Conservation (phyloP, 2,797 vertebrate species). For the Corythornis leucogaster region DNA sequence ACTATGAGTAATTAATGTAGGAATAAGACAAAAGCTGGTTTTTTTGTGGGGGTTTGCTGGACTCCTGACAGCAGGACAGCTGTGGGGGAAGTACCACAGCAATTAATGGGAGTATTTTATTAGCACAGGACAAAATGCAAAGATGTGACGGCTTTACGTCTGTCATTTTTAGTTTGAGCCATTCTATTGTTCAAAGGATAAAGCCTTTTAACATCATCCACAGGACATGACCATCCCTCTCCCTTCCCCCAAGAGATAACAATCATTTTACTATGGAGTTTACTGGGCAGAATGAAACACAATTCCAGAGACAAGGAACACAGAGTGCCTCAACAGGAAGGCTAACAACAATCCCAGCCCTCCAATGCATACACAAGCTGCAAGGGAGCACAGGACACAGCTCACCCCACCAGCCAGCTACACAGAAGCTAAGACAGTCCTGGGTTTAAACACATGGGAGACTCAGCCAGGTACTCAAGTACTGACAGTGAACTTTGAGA, state of each 20-base stretch:
- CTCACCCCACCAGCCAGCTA: neutral
- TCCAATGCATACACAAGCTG: neutral
- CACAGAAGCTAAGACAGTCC: fast-evolving
- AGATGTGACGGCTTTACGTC: neutral
- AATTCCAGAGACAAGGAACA: conserved; percentile 1
- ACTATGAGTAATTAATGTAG: neutral
- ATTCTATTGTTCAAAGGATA: neutral
- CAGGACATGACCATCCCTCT: neutral
- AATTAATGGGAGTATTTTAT: neutral
- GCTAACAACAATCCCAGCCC: neutral
- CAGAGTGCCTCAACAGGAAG: neutral
- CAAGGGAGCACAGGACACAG: neutral
- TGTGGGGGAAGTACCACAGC: neutral
- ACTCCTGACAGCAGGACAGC: neutral
- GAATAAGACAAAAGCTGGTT: neutral
- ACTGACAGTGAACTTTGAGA: neutral
- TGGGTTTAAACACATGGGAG: neutral
- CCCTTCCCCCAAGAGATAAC: neutral
- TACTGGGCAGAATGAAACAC: neutral
- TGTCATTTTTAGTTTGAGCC: neutral
- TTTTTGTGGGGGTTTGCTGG: neutral
- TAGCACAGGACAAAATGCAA: neutral
- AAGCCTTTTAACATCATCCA: neutral
- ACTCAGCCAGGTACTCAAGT: too few relatives aligned
- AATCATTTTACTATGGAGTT: neutral